Evolutionary conservation across 2,113 vertebrate species (phyloP), one percentile per base, ranked within the genome.

Genomic region (Coracopsis vasa): DNA sequence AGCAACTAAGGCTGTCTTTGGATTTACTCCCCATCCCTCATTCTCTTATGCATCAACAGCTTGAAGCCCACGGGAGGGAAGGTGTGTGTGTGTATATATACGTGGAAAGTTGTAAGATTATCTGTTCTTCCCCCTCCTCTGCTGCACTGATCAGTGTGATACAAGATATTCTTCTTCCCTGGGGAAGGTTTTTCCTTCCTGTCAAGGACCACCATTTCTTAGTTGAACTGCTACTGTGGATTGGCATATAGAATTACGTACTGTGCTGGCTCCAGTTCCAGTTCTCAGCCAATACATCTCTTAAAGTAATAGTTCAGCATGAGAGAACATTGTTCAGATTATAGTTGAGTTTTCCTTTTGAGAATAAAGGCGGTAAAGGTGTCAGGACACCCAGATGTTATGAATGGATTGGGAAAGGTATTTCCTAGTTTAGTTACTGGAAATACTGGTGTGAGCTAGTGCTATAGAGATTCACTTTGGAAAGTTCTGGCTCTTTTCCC

Each of bases 211-310:
- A 33, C 37, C 6, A 10, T 81, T 71, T 91, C 64, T 65, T 72
- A 47, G 31, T 73, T 81, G 64, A 80, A 15, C 25, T 62, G n/a
- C 71, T 79, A 8, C 62, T 72, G 48, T 35, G 69, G 35, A 20
- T 39, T 37, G 65, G 41, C 39, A 2, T 0, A 0, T n/a, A 24
- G 69, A 62, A 65, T 62, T 2, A 7, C 0, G 0, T 33, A 7
- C 50, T 0, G 0, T 33, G 8, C 48, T 33, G 37, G 54, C 69
- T 80, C 47, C 71, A 12, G 31, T 53, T 82, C 14, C 56, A 28
- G 25, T 65, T 91, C 69, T 44, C 35, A 60, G 41, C 77, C 60
- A 73, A 2, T 18, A 14, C 20, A 5, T 65, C 18, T 66, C 35
- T 47, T 48, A 12, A n/a, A 42, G 12, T 31, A 29, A 7, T 31